These are phyloP conservation scores for Corythaeola cristata DNA, from an alignment of 2,113 vertebrate genomes.

Conservation along the genomic window DNA sequence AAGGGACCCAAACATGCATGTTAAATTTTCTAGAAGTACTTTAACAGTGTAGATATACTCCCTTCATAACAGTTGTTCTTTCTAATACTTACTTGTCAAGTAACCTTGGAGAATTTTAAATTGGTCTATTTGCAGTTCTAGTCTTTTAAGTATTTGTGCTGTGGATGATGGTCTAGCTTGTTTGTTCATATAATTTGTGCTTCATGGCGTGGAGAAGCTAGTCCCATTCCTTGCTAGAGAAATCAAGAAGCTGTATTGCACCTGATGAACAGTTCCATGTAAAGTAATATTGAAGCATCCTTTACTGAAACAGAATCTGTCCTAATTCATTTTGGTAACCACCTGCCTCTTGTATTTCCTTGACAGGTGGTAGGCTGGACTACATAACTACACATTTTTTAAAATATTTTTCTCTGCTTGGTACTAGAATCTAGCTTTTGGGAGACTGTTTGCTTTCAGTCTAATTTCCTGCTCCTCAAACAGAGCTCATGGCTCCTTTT, in stretches of 20 bases:
- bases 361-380: neutral
- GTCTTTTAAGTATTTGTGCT: neutral
- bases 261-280: neutral
- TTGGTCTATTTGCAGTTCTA: neutral
- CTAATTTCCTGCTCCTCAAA: neutral
- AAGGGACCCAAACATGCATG: accelerated
- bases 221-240: neutral
- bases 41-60: neutral
- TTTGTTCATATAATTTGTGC: neutral
- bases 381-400: neutral
- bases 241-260: neutral
- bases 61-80: neutral
- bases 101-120: neutral
- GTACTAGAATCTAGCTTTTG: neutral
- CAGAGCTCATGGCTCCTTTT: neutral
- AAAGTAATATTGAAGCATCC: neutral
- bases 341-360: neutral
- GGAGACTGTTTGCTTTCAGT: neutral
- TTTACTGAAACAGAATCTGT: neutral
- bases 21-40: neutral
- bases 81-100: neutral
- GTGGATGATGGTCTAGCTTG: neutral
- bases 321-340: neutral
- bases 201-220: neutral
- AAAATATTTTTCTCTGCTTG: neutral